Percentiles rank a stretch among this genome's conserved stretches.
phyloP scores from a whole-genome alignment of 2,888 invertebrate species.

The Himalopsyche anomala region DNA sequence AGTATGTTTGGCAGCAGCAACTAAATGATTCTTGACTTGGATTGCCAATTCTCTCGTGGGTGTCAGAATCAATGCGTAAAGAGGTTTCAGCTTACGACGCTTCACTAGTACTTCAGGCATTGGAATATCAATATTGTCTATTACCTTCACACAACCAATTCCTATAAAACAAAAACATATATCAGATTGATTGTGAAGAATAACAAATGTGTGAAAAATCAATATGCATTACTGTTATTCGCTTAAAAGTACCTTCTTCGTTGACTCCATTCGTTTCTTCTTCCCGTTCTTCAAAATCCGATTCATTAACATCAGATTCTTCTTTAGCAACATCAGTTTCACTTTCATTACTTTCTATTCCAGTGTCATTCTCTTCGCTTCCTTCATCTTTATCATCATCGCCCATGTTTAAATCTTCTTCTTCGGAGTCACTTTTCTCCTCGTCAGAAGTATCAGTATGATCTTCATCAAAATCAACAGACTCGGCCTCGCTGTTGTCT shows the following conservation, averaged over 20 bases:
- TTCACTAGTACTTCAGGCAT: slow-evolving; percentile 50
- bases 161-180: slow-evolving; percentile 68
- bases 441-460: slow-evolving; percentile 65
- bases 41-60: slow-evolving; percentile 98
- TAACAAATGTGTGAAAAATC: too few relatives aligned
- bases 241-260: slow-evolving; percentile 64
- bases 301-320: slow-evolving; percentile 49
- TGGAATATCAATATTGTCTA: slow-evolving; percentile 75
- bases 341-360: slow-evolving; percentile 41
- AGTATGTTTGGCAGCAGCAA: slow-evolving; percentile 87
- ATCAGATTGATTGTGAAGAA: too few relatives aligned
- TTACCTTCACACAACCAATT: slow-evolving; percentile 79
- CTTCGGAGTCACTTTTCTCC: slow-evolving; percentile 67
- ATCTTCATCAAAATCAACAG: slow-evolving; percentile 64
- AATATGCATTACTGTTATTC: too few relatives aligned
- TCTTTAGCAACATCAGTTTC: background rate
- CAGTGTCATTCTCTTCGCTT: slow-evolving; percentile 44
- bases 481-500: slow-evolving; percentile 62
- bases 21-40: slow-evolving; percentile 93
- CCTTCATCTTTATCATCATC: slow-evolving; percentile 68
- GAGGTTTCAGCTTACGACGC: slow-evolving; percentile 75
- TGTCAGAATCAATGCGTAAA: slow-evolving; percentile 92
- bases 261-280: slow-evolving; percentile 65
- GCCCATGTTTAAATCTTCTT: slow-evolving; percentile 70
- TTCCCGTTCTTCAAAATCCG: slow-evolving; percentile 66